Conservation (phyloP, 2,113 vertebrate genomes). For the Hippolais icterina region DNA sequence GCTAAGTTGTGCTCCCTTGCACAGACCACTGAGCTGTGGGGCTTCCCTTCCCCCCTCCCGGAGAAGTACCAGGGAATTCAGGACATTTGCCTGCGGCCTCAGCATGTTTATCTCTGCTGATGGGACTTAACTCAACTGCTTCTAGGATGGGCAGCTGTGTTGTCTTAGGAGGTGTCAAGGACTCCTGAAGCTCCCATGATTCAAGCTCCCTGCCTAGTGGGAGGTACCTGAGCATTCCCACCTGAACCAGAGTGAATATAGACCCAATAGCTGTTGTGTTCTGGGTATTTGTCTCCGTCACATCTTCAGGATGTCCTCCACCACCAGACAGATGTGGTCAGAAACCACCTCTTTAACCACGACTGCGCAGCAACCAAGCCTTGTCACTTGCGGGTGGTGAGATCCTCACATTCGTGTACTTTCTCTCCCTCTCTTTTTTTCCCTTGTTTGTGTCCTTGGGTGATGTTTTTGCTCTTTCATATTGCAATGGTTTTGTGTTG, state of each 20-base stretch:
- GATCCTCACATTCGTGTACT: neutral
- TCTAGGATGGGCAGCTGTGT: neutral
- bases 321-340: neutral
- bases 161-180: neutral
- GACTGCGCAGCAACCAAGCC: rapidly evolving
- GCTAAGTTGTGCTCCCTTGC: neutral
- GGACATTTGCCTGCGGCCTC: neutral
- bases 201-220: rapidly evolving
- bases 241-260: neutral
- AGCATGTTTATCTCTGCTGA: neutral
- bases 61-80: neutral
- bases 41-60: rapidly evolving
- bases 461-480: neutral
- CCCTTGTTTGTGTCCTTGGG: neutral
- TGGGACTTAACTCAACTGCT: neutral
- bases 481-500: neutral
- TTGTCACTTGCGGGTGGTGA: neutral
- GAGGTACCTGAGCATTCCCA: neutral
- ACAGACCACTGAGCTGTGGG: neutral
- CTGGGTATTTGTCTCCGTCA: neutral
- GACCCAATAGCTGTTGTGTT: neutral
- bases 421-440: too few species aligned
- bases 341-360: neutral
- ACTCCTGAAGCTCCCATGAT: neutral
- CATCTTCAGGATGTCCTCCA: neutral